Evolutionary conservation across 2,888 invertebrate genomes (phyloP).

Genomic region (Dilophus febrilis): DNA sequence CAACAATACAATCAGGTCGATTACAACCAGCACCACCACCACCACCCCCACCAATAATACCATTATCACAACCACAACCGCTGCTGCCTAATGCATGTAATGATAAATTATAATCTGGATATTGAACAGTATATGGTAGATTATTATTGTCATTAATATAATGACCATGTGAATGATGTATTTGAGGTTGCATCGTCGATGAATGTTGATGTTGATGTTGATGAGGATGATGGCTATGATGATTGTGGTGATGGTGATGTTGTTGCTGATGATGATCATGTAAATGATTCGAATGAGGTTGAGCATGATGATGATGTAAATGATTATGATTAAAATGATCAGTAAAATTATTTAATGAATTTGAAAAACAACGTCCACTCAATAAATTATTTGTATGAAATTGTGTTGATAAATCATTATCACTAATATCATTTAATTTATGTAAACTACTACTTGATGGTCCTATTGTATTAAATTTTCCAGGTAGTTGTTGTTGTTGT

Average conservation of each 20-base stretch:
- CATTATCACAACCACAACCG: neutral
- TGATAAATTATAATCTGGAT: too few relatives aligned
- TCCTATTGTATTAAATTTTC: conserved; percentile 29
- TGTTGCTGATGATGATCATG: too few relatives aligned
- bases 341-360: conserved; percentile 25
- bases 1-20: neutral
- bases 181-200: too few relatives aligned
- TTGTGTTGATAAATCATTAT: conserved; percentile 4
- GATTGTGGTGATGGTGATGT: neutral
- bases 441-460: conserved; percentile 10
- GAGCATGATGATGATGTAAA: too few relatives aligned
- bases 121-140: neutral
- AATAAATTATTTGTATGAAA: conserved; percentile 14
- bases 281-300: too few relatives aligned
- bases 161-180: conserved; percentile 11
- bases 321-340: too few relatives aligned
- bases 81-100: neutral
- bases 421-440: conserved; percentile 1
- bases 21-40: neutral
- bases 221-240: neutral
- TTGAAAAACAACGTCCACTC: conserved; percentile 24
- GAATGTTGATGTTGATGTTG: too few relatives aligned
- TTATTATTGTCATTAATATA: too few relatives aligned
- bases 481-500: conserved; percentile 8
- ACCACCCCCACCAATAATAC: too few relatives aligned